Base-by-base conservation (phyloP, 2,113 vertebrate genomes). In the Protobothrops flavoviridis region DNA sequence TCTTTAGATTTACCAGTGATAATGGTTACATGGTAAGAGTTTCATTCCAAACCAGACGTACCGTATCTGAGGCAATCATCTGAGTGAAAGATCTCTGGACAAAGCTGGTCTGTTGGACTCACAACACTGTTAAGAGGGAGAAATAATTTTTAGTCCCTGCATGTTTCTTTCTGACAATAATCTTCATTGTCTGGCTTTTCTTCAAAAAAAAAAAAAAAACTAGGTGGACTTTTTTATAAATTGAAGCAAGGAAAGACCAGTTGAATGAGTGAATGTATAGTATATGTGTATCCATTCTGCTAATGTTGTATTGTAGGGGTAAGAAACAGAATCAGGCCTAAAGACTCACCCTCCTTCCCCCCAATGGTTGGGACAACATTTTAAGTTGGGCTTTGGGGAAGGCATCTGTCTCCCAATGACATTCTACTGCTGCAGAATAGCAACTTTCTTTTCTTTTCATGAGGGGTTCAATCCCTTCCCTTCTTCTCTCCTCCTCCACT, bases 11-110 rank as follows among this genome's bases (percentile, higher is more conserved):
- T 50, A 85, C 1, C 64, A 56, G 20, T 57, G 69, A 81, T 55
- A 48, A 39, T 43, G n/a, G n/a, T 23, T 59, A 90, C 9, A 26
- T 1, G 5, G 12, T 57, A 85, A 93, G 86, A 17, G 91, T 39
- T 87, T 94, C 59, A 48, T 48, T 8, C 4, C 1, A 12, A 86
- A 53, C 0, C 0, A 13, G 64, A 97, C 97, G 0, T 97, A 98
- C 98, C 97, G 0, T 98, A 98, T 96, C 94, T 97, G 23, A 95
- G 93, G 93, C 97, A 98, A 59, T 93, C 91, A 43, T 95, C 96
- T 39, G 96, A 95, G 0, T 98, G 97, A 92, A 91, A 9, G 69
- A 98, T 97, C 95, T 94, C 96, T 0, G 98, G 98, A 92, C 93
- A 96, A 0, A 93, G 10, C 90, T 95, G 39, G 93, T 93, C 97